Percentiles rank a stretch among this genome's conserved stretches.
These are phyloP conservation scores for Dendrocincla tyrannina DNA, from an alignment of 2,797 vertebrate species.

Conservation along the genomic window DNA sequence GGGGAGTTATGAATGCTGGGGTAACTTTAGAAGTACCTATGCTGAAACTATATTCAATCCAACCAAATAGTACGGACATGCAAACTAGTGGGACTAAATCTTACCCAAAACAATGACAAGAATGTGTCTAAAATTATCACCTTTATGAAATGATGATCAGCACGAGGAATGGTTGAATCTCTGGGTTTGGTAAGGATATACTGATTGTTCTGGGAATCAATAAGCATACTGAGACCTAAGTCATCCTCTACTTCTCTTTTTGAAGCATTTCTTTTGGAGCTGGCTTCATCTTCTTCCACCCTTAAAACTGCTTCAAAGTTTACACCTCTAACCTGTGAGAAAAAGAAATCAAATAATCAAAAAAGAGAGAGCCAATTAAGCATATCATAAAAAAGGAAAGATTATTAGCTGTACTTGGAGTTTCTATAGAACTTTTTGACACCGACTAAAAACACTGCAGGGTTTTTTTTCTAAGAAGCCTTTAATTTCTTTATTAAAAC, in stretches of 20 bases:
- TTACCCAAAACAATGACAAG: background rate
- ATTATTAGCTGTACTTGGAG: background rate
- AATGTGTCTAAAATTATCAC: conserved; percentile 50
- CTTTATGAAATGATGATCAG: conserved; percentile 97
- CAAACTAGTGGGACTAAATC: background rate
- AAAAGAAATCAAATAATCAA: background rate
- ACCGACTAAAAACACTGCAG: background rate
- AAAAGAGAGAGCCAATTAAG: background rate
- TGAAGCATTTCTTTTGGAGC: conserved; percentile 86
- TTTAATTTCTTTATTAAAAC: background rate
- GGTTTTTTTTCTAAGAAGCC: background rate
- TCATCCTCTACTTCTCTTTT: conserved; percentile 85
- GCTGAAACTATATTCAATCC: background rate
- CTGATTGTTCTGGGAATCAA: conserved; percentile 98
- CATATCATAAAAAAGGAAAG: background rate
- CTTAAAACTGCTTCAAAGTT: conserved; percentile 95
- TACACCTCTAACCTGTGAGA: conserved; percentile 87
- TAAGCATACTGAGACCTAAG: conserved; percentile 96
- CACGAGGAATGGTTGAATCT: conserved; percentile 94
- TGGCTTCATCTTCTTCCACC: conserved; percentile 92
- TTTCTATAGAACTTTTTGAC: background rate
- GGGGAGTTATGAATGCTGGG: background rate
- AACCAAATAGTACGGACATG: background rate
- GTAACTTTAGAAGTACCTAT: background rate
- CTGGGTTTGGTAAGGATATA: conserved; percentile 96